Base-by-base conservation (phyloP, 2,797 vertebrate genomes). In the Sebastes itinus region DNA sequence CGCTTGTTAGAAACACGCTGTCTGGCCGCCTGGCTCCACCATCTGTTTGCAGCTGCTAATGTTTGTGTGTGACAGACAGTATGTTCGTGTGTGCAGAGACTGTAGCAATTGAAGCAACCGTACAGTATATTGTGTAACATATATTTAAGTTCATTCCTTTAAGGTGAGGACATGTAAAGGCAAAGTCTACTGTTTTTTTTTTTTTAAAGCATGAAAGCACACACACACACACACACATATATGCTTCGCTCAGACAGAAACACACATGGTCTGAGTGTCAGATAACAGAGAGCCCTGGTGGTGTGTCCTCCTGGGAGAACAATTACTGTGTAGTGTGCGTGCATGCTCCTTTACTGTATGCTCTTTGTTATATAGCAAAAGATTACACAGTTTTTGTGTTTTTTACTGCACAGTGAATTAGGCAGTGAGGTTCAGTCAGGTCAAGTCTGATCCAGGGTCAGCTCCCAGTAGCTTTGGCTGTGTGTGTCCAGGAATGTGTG, bases 1-100 rank as follows among this genome's bases (percentile, higher is more conserved):
- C 71, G 65, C 87, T 84, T 89, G 87, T 88, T 85, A 82, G 85
- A 87, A 88, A 77, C 83, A 77, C 83, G 73, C 84, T 87, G 92
- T 90, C 90, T 91, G 87, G 82, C 77, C 42, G 82, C 83, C 78
- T 89, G 89, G 82, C 83, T 88, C 84, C 73, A 74, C 90, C 93
- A 92, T 94, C 90, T 94, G 93, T 89, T 87, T 89, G 93, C 92
- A 93, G 93, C 93, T 94, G 93, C 86, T 81, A 3, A 35, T 87
- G 80, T 83, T 69, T 86, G 81, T 87, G 67, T 85, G 81, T 68
- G 59, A 23, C 62, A 83, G 78, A 80, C 71, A 54, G 64, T 66
- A 23, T 72, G 23, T 74, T 28, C 49, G 52, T 68, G 42, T 60
- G 69, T 63, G 71, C 10, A 63, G n/a, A 38, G 7, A 28, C 54